Evolutionary conservation across 1,140 invertebrate species (phyloP), one percentile per base, ranked within the genome.

Genomic region (Ceratosolen fusciceps): DNA sequence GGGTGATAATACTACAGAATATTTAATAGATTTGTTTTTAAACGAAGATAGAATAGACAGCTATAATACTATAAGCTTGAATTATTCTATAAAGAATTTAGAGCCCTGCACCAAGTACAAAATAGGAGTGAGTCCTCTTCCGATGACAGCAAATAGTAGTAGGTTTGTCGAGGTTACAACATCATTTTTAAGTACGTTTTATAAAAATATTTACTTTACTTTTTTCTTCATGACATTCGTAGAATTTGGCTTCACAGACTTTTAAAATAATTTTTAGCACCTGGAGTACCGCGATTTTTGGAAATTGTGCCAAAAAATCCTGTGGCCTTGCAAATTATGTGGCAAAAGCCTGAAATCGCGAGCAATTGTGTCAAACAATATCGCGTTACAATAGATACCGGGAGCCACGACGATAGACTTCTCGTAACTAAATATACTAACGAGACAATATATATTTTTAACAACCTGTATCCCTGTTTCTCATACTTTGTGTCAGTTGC

Each of bases 311-410:
- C 83, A 5, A 74, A 77, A 37, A 76, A 79, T 39, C 31, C 80
- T n/a, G 71, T 60, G n/a, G 49, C 81, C n/a, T 67, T 88, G 26
- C 47, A 10, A 16, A 73, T 88, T 24, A 37, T 49, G 7, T 88
- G 87, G 87, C 16, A 83, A n/a, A 60, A 75, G 7, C 86, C 87
- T 29, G 14, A 74, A 54, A 34, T 68, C 0, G 86, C 81, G 19
- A 49, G 68, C 1, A 74, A 47, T 9, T 88, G 87, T 60, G 71
- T 87, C 10, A 79, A 83, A 54, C 34, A 82, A 47, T 88, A 88
- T 77, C 76, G 67, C 60, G 49, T 88, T n/a, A 84, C 37, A 34
- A 37, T 83, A 56, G 39, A 79, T 26, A 34, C 47, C 8, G n/a
- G 34, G 31, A 47, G n/a, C 56, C n/a, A 34, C 62, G 31, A 60